These are phyloP conservation scores for Boleophthalmus pectinirostris DNA, from an alignment of 2,113 vertebrate species.

Conservation along the genomic window DNA sequence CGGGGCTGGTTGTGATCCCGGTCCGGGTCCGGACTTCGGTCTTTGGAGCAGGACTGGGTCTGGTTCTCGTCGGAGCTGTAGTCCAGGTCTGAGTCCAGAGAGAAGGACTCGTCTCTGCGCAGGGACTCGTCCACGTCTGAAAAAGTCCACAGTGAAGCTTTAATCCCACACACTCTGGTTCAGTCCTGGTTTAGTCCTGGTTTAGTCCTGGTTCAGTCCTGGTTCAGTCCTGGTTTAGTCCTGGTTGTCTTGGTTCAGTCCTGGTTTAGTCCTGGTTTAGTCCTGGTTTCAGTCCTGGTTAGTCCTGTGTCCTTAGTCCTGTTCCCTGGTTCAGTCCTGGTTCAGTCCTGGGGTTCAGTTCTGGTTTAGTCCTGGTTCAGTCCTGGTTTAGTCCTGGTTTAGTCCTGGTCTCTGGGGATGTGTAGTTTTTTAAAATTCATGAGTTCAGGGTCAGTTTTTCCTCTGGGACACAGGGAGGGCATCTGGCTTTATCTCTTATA, in stretches of 20 bases:
- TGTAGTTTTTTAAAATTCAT: background rate
- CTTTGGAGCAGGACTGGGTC: slow-evolving; percentile 83
- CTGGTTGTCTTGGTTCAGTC: background rate
- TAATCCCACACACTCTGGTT: background rate
- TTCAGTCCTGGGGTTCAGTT: background rate
- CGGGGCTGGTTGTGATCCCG: slow-evolving; percentile 78
- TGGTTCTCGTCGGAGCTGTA: slow-evolving; percentile 98
- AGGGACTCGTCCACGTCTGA: slow-evolving; percentile 80
- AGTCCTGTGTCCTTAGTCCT: too few species aligned
- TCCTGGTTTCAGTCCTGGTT: too few species aligned
- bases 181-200: too few species aligned
- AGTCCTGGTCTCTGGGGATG: background rate
- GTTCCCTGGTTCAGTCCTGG: background rate
- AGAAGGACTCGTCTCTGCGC: slow-evolving; percentile 92
- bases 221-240: too few species aligned
- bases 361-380: background rate
- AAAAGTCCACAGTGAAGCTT: background rate
- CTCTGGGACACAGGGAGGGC: background rate
- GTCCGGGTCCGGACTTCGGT: slow-evolving; percentile 79
- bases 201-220: too few species aligned
- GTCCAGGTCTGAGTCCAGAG: slow-evolving; percentile 97
- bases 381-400: background rate
- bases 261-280: background rate
- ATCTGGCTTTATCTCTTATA: too few species aligned
- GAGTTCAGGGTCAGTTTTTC: background rate